Base-by-base conservation (phyloP, 2,888 invertebrate genomes). In the Epistrophe eligans region DNA sequence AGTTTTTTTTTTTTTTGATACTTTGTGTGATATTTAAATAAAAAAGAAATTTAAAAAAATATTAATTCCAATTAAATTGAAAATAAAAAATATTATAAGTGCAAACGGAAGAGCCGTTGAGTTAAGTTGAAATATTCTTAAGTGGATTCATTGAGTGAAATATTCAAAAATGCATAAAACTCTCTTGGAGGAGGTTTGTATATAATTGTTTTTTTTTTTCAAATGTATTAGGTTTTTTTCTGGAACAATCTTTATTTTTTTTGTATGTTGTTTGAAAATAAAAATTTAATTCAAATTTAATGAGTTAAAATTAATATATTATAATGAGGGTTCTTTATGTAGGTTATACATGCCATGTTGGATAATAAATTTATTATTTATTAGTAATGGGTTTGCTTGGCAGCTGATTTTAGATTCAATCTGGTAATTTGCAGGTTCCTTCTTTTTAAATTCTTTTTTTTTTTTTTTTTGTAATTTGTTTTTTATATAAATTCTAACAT, bases 141-240 rank as follows among this genome's bases (percentile, higher is more conserved):
- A 55, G 67, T 57, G 60, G 74, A 80, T 66, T 64, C 40, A 58
- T 38, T 40, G 19, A 43, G 58, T 35, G 17, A 70, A 57, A 60
- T 48, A 81, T 35, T 60, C 11, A 73, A 52, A 77, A 64, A 85
- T 85, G 85, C 55, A 77, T 45, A 82, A n/a, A 40, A 85, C 82
- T 19, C 13, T 85, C 10, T 45, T 85, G 35, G 85, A 85, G 17
- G 85, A 85, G 85, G 85, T 85, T 57, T 57, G 85, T 79, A 57
- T 48, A 66, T 50, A 11, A 57, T 58, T 17, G 45, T 24, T 48
- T 24, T 32, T 5, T 43, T 38, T 43, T 24, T 62, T 52, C 5
- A 11, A 57, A 38, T 38, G 32, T n/a, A n/a, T 67, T n/a, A 28
- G 13, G 15, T 17, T 8, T 50, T 50, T 10, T 48, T 66, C 11